A percentile compares a stretch with the other conserved stretches of the same genome.
These are phyloP conservation scores for Melanchra persicariae DNA, from an alignment of 2,888 invertebrate genomes.

Conservation along the genomic window DNA sequence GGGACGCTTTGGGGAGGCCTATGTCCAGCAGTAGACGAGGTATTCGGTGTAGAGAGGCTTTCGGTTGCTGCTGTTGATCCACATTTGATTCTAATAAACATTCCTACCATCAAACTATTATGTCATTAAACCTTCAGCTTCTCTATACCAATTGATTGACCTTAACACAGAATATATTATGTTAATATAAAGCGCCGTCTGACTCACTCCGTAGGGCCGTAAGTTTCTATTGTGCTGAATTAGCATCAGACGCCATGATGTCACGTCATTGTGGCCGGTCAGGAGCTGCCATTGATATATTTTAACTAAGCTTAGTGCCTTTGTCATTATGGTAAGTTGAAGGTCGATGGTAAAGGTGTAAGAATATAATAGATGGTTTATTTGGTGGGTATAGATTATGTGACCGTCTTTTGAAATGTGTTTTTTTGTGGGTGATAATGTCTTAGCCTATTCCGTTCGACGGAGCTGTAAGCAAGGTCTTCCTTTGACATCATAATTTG, in stretches of 20 bases:
- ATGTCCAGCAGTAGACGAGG: neutral
- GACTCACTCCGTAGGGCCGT: constrained; percentile 54
- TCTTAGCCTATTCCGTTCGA: neutral
- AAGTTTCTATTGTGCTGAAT: constrained; percentile 47
- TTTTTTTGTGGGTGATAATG: neutral
- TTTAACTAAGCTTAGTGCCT: constrained; percentile 43
- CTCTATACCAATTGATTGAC: constrained; percentile 50
- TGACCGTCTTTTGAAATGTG: neutral
- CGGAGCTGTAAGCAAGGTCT: neutral
- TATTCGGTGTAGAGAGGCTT: too few relatives aligned
- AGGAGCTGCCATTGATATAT: constrained; percentile 64
- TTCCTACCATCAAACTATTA: constrained; percentile 21
- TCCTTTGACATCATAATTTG: neutral
- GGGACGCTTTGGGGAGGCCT: neutral
- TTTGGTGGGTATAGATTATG: neutral
- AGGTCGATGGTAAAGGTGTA: constrained; percentile 25
- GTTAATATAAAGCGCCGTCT: constrained; percentile 48
- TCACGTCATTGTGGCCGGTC: constrained; percentile 68
- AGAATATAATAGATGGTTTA: neutral
- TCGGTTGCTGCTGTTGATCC: too few relatives aligned
- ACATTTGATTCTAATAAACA: constrained; percentile 15
- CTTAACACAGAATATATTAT: constrained; percentile 55
- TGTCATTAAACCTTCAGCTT: constrained; percentile 41
- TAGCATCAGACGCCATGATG: constrained; percentile 62
- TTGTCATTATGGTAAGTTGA: constrained; percentile 12